phyloP scores from a whole-genome alignment of 2,797 vertebrate species.

The Crossoptilon crossoptilon region DNA sequence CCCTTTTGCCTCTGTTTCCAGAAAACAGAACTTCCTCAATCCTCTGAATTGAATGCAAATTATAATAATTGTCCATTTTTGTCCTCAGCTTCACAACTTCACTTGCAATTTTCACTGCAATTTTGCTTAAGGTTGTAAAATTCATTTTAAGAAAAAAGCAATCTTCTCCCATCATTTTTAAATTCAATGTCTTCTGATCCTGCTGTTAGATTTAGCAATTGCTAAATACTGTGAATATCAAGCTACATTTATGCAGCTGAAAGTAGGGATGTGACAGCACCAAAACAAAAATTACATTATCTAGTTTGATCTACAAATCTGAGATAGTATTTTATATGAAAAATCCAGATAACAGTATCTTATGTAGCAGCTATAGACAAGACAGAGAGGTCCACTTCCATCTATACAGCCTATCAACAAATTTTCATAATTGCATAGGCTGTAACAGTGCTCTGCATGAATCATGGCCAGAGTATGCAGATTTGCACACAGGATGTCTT shows the following conservation, averaged over 20 bases:
- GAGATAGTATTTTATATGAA: background rate
- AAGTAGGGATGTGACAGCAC: background rate
- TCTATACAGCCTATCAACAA: background rate
- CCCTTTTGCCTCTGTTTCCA: background rate
- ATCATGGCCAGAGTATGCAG: background rate
- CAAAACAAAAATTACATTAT: background rate
- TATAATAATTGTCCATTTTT: slow-evolving; percentile 27
- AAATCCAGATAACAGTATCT: background rate
- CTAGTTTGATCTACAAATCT: background rate
- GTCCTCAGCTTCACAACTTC: background rate
- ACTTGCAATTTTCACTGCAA: background rate
- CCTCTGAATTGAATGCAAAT: slow-evolving; percentile 26
- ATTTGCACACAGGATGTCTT: too few relatives aligned
- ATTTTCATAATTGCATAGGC: background rate
- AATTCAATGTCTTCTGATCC: background rate
- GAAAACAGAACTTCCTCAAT: background rate
- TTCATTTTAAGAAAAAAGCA: slow-evolving; percentile 33
- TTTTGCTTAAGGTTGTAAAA: slow-evolving; percentile 14
- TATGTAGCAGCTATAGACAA: accelerated
- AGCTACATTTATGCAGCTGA: background rate
- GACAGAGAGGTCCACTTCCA: background rate
- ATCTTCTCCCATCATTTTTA: background rate
- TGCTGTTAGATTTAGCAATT: background rate
- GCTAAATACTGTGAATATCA: background rate
- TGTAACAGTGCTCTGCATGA: background rate